These are phyloP conservation scores for Tuta absoluta DNA, from an alignment of 2,888 invertebrate genomes.

Conservation along the genomic window DNA sequence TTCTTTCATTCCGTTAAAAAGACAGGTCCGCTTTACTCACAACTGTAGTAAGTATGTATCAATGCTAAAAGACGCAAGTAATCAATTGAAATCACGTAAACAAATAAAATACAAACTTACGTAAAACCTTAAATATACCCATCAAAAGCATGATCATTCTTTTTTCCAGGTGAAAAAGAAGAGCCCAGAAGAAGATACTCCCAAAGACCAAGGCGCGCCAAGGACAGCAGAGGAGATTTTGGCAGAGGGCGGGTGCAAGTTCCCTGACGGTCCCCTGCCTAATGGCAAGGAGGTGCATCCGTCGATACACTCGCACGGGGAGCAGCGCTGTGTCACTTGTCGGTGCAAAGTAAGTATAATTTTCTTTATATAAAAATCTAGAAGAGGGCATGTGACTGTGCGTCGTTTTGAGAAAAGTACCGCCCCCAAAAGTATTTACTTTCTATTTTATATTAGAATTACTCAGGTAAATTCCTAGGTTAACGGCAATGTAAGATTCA, in stretches of 20 bases:
- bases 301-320: constrained; percentile 91
- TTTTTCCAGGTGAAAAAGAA: constrained; percentile 59
- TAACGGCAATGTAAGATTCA: too few species aligned
- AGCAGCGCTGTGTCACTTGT: constrained; percentile 94
- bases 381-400: neutral
- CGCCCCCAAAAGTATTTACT: too few species aligned
- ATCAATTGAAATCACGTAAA: too few species aligned
- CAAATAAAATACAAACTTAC: neutral
- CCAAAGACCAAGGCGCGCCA: constrained; percentile 72
- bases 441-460: too few species aligned
- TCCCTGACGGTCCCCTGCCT: constrained; percentile 84
- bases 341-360: constrained; percentile 89
- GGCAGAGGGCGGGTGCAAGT: constrained; percentile 90
- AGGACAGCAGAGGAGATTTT: constrained; percentile 86
- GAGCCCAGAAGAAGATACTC: constrained; percentile 69
- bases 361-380: neutral
- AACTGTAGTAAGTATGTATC: too few species aligned
- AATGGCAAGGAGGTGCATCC: constrained; percentile 95
- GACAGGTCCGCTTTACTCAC: too few species aligned
- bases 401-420: too few species aligned
- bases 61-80: too few species aligned
- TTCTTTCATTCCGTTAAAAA: too few species aligned
- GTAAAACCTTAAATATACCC: too few species aligned
- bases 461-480: too few species aligned
- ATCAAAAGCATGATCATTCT: too few species aligned